Base-by-base conservation (phyloP, 2,888 invertebrate species). In the Fragum fragum region DNA sequence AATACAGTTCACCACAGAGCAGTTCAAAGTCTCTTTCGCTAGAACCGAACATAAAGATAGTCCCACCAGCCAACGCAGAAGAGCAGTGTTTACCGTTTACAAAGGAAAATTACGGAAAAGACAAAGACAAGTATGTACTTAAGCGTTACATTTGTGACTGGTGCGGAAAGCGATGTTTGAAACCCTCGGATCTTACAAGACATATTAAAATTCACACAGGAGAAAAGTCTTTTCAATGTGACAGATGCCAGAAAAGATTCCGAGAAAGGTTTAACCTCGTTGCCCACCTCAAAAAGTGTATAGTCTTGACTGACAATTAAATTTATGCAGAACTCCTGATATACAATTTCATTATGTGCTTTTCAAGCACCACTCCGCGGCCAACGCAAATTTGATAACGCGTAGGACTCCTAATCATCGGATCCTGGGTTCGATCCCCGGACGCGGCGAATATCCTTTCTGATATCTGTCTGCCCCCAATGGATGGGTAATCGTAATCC, bases 101-200 rank as follows among this genome's bases (percentile, higher is more conserved):
- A 21, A 79, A 76, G 28, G 83, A 83, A 36, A 83, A 83, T 39
- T 83, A 83, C 36, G 83, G 83, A 9, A 83, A 83, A 42, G 83
- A 83, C n/a, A 73, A 75, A 26, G 83, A 83, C 53, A 83, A 83
- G 32, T 83, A 79, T 74, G 79, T 83, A 9, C 52, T 83, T 18
- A 83, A 83, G 36, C 66, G 76, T 14, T 73, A 80, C 47, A 74
- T 83, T n/a, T 83, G 83, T 68, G 77, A 79, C 26, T 79, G 70
- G 21, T 83, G 83, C 66, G 83, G 83, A 14, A 83, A 83, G 32
- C 21, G 83, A 14, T 79, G 79, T 52, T 68, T 79, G 39, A 83
- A 83, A 39, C 83, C 83, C 16, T 83, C 83, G 0, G 83, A 83
- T 70, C 47, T 83, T 28, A 73, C 79, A 0, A 59, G 83, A 14